These are phyloP conservation scores for Lordiphosa stackelbergi DNA, from an alignment of 1,140 invertebrate species.

Conservation along the genomic window DNA sequence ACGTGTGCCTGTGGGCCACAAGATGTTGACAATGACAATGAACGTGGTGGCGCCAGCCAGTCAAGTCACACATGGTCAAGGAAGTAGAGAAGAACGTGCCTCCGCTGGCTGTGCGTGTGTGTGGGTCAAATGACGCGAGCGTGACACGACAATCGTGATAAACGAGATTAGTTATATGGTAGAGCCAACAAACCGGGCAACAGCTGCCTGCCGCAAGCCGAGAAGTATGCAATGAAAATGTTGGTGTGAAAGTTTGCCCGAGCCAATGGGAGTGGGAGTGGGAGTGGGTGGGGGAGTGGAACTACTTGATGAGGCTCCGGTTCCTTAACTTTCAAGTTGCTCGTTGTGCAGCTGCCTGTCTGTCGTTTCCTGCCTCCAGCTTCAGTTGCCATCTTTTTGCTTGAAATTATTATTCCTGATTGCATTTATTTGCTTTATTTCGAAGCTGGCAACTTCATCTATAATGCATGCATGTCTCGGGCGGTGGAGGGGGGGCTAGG, in stretches of 20 bases:
- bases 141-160: constrained; percentile 65
- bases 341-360: background rate
- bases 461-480: constrained; percentile 58
- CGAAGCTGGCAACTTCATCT: constrained; percentile 58
- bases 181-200: constrained; percentile 39
- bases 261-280: constrained; percentile 7
- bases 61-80: constrained; percentile 49
- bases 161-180: constrained; percentile 52
- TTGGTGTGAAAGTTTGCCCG: constrained; percentile 36
- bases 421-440: constrained; percentile 73
- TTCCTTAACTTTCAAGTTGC: background rate
- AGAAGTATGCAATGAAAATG: constrained; percentile 59
- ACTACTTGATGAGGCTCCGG: background rate
- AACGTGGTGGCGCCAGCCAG: constrained; percentile 46
- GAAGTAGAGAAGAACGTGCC: constrained; percentile 23
- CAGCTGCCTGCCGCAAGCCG: constrained; percentile 51
- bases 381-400: too few relatives aligned
- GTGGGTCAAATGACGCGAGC: constrained; percentile 64
- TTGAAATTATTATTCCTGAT: constrained; percentile 71
- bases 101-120: constrained; percentile 22
- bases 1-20: constrained; percentile 56
- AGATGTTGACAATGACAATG: constrained; percentile 73
- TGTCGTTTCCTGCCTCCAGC: too few relatives aligned
- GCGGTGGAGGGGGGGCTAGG: too few relatives aligned
- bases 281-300: too few relatives aligned